phyloP scores from a whole-genome alignment of 2,113 vertebrate species.

The Ceyx cyanopectus region DNA sequence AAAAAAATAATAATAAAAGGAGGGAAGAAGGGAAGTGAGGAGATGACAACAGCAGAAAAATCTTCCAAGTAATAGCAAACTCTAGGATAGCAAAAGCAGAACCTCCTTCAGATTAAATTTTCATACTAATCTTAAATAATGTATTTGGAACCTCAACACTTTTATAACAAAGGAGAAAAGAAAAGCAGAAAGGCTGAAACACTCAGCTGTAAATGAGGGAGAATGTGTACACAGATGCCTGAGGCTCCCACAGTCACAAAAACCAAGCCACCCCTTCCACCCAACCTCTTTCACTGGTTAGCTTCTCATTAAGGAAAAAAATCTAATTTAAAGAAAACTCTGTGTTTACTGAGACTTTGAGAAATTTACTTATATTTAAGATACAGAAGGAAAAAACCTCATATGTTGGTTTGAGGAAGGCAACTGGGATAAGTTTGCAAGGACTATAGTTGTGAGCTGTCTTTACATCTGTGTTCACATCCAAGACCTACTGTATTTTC shows the following conservation, averaged over 20 bases:
- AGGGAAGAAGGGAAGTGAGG: slow-evolving; percentile 1
- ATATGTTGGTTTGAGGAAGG: slow-evolving; percentile 56
- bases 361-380: slow-evolving; percentile 65
- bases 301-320: slow-evolving; percentile 62
- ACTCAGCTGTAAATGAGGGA: slow-evolving; percentile 44
- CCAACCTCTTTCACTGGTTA: background rate
- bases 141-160: slow-evolving; percentile 63
- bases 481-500: background rate
- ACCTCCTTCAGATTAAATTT: slow-evolving; percentile 73
- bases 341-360: slow-evolving; percentile 58
- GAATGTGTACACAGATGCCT: slow-evolving; percentile 13
- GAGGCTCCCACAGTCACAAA: background rate
- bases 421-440: slow-evolving; percentile 45
- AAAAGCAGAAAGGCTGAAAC: slow-evolving; percentile 46
- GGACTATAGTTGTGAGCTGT: background rate
- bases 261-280: background rate
- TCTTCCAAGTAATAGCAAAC: slow-evolving; percentile 54
- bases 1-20: slow-evolving; percentile 54
- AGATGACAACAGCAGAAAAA: slow-evolving; percentile 53
- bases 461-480: background rate
- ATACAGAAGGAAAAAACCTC: slow-evolving; percentile 49
- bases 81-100: slow-evolving; percentile 57
- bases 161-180: slow-evolving; percentile 60
- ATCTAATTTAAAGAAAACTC: slow-evolving; percentile 16
- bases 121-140: slow-evolving; percentile 77